Base-by-base conservation (phyloP, 2,113 vertebrate species). In the Tychaedon coryphoeus region DNA sequence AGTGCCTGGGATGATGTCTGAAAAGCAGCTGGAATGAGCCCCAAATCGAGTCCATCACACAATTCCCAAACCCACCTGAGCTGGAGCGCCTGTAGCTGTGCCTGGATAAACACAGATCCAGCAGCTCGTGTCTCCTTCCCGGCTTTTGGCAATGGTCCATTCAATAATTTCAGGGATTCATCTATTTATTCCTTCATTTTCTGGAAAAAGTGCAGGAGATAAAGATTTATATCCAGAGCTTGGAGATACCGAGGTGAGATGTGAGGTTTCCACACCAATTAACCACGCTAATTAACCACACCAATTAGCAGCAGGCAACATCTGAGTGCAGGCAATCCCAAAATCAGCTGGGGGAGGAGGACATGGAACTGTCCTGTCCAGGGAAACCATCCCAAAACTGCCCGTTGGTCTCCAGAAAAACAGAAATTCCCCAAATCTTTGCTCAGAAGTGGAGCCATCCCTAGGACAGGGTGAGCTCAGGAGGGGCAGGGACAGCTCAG, bases 21-120 rank as follows among this genome's bases (percentile, higher is more conserved):
- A 51, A 12, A 65, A 75, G 19, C 14, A 61, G 31, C 34, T 85
- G 84, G 92, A 71, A 81, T 72, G n/a, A 48, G 40, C 58, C 50
- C 56, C 48, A 67, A 5, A 71, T 19, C 0, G 3, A 42, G n/a
- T 14, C 48, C 20, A 0, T 9, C 48, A 15, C 48, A 19, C n/a
- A 15, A 10, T 26, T 91, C 42, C 76, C 56, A 56, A 58, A 31
- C 5, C 34, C 3, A 0, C 11, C 51, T 12, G 65, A 85, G 77
- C 72, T n/a, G 43, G n/a, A 86, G 71, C 47, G 14, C 45, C 12
- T 50, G 17, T 5, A 15, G 43, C 18, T 8, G 57, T 3, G 5
- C 34, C 18, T 33, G 65, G 19, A 43, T n/a, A 79, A 78, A 65
- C 24, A 38, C 26, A 26, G 65, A 20, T 62, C n/a, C 73, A 77